Evolutionary conservation across 1,140 invertebrate species (phyloP), one percentile per base, ranked within the genome.

Genomic region (Stenopsyche tienmushanensis): DNA sequence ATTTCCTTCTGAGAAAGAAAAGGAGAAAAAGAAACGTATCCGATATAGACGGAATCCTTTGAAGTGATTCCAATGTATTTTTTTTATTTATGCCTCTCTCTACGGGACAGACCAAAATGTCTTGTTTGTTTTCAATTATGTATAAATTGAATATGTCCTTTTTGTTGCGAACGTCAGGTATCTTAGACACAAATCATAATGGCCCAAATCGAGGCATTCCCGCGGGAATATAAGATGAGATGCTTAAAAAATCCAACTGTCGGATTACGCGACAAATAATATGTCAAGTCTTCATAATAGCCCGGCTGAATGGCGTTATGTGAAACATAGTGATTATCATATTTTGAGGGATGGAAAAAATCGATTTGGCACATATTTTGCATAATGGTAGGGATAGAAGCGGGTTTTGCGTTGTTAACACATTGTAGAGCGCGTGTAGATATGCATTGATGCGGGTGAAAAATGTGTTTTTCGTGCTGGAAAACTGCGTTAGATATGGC

Each of bases 121-220:
- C 18, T 64, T 54, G 42, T 64, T 64, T 64, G 23, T 47, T 57
- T 64, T 64, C 62, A 64, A 64, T 64, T 64, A 64, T 64, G 41
- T 57, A 26, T 29, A 64, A 64, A 64, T 55, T 55, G 52, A 55
- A 55, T 55, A 55, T 20, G 52, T 55, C 52, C 49, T 24, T 52
- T 52, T 52, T 52, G 49, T n/a, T 52, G 49, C 21, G 21, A n/a
- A 52, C 26, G 49, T 52, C 49, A 52, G 49, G 49, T 52, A 17
- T 42, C 9, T 9, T 9, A 42, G 3, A 23, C 13, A 5, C 21
- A 52, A 52, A 52, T 13, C 49, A 21, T 10, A 7, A 24, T n/a
- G 21, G 26, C n/a, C n/a, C n/a, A 23, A 52, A 25, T 52, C 23
- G 20, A 24, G 41, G 41, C 13, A 44, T 44, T 44, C n/a, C 18